A percentile compares a stretch with the other conserved stretches of the same genome.
Conservation (phyloP, 2,888 invertebrate species). For the Prosopocoilus inquinatus region DNA sequence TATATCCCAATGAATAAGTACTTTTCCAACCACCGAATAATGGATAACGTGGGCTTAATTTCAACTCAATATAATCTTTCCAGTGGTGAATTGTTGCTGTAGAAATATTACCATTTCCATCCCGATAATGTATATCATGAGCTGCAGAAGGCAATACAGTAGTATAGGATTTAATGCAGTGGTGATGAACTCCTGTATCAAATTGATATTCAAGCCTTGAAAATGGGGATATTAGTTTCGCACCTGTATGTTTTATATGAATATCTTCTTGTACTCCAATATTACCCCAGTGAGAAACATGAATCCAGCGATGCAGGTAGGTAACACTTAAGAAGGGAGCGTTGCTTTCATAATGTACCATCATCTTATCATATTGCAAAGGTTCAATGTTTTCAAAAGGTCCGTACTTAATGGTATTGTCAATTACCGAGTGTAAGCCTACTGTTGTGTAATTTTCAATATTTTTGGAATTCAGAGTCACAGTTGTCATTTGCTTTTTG, state of each 20-base stretch:
- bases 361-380: constrained; percentile 61
- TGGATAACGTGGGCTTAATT: constrained; percentile 94
- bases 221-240: constrained; percentile 89
- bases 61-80: constrained; percentile 92
- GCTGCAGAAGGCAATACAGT: constrained; percentile 85
- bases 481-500: constrained; percentile 75
- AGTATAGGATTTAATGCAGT: constrained; percentile 90
- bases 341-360: constrained; percentile 94
- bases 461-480: constrained; percentile 73
- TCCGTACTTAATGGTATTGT: constrained; percentile 81
- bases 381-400: constrained; percentile 75
- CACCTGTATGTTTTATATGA: constrained; percentile 90
- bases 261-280: constrained; percentile 95
- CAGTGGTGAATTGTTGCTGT: constrained; percentile 88
- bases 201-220: constrained; percentile 97
- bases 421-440: constrained; percentile 76
- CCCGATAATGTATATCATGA: constrained; percentile 93
- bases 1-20: constrained; percentile 88
- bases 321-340: constrained; percentile 92
- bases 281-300: constrained; percentile 99
- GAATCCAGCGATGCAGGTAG: constrained; percentile 80
- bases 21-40: constrained; percentile 99
- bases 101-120: constrained; percentile 98
- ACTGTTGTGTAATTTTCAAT: constrained; percentile 80
- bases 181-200: constrained; percentile 81